phyloP scores from a whole-genome alignment of 2,797 vertebrate genomes.

The Chromis chromis region DNA sequence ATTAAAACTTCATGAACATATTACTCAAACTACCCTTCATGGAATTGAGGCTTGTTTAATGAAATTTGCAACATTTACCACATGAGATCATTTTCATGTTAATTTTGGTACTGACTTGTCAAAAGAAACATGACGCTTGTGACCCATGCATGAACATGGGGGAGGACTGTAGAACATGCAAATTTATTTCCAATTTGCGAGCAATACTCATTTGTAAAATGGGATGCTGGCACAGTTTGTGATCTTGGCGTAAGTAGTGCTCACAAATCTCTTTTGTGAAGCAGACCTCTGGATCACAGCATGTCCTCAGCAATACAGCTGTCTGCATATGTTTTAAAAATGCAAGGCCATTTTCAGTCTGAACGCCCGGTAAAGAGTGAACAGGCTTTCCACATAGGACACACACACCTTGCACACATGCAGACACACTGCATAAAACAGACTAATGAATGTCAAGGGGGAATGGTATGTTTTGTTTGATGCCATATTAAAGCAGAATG shows the following conservation, averaged over 20 bases:
- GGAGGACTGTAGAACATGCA: neutral
- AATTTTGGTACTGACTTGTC: neutral
- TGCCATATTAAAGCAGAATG: slow-evolving; percentile 58
- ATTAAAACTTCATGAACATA: too few species aligned
- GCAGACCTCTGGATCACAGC: neutral
- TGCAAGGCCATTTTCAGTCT: neutral
- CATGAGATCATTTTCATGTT: neutral
- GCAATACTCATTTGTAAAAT: neutral
- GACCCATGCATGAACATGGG: neutral
- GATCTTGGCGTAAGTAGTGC: neutral
- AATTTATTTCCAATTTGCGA: slow-evolving; percentile 5
- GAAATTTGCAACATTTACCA: neutral
- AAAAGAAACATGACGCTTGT: neutral
- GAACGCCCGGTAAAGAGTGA: neutral
- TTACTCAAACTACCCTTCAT: too few species aligned
- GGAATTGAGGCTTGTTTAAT: too few species aligned
- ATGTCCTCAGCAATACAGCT: neutral
- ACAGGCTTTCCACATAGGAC: slow-evolving; percentile 13
- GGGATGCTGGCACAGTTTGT: neutral
- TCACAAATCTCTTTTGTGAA: neutral
- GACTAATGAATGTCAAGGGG: slow-evolving; percentile 68
- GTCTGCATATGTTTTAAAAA: neutral
- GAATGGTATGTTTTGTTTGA: slow-evolving; percentile 57
- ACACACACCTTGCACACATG: slow-evolving; percentile 24
- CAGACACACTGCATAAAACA: slow-evolving; percentile 39